Evolutionary conservation across 2,113 vertebrate genomes (phyloP).

Genomic region (Nanorana parkeri): DNA sequence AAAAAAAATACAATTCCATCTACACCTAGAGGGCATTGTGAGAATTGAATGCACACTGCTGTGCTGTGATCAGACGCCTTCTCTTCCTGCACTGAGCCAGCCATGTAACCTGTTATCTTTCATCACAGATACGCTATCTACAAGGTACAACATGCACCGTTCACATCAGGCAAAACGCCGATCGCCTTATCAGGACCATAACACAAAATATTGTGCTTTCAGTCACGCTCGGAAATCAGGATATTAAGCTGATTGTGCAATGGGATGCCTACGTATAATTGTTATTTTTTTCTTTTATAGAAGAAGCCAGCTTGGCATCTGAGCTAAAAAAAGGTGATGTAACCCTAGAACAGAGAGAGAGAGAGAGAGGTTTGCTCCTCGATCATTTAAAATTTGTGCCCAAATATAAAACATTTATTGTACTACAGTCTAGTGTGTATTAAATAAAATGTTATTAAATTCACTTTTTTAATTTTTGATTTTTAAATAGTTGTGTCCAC

Average conservation of each 20-base stretch:
- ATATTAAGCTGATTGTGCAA: neutral
- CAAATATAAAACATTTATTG: no score
- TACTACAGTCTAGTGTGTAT: no score
- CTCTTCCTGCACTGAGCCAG: neutral
- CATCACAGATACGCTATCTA: neutral
- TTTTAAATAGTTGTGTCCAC: no score
- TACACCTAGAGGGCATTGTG: slow-evolving; percentile 30
- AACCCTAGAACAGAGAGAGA: no score
- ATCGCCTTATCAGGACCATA: neutral
- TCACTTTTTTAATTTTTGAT: no score
- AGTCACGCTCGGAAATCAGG: neutral
- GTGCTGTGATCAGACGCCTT: neutral
- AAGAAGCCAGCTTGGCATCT: no score
- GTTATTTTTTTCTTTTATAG: no score
- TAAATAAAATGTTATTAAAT: no score
- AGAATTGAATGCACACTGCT: neutral
- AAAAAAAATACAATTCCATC: slow-evolving; percentile 6
- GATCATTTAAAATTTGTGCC: no score
- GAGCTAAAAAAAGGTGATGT: no score
- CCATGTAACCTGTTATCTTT: slow-evolving; percentile 4
- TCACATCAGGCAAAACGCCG: neutral
- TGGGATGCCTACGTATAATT: no score
- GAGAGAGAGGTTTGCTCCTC: no score
- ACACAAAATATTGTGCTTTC: neutral
- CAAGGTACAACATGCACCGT: neutral